phyloP scores from a whole-genome alignment of 2,113 vertebrate species.

The Dicerorhinus sumatrensis region DNA sequence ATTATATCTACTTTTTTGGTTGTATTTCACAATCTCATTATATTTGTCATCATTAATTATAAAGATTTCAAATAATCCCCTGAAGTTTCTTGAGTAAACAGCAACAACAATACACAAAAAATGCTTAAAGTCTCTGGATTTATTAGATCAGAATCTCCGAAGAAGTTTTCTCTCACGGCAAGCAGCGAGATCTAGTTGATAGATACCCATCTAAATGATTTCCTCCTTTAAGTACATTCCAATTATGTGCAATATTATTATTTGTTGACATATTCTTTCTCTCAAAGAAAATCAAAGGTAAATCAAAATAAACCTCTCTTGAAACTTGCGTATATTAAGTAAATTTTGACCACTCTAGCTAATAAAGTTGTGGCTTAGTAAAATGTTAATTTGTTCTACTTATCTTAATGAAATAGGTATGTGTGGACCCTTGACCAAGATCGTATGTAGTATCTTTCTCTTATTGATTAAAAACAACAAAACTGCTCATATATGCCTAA shows the following conservation, averaged over 20 bases:
- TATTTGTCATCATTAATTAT: background rate
- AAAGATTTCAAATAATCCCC: background rate
- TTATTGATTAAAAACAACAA: background rate
- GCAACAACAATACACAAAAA: background rate
- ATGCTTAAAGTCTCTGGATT: background rate
- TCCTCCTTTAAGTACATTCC: background rate
- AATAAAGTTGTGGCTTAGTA: background rate
- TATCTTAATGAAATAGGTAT: background rate
- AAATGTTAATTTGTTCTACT: background rate
- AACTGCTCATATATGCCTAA: background rate
- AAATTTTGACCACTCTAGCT: background rate
- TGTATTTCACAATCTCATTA: background rate
- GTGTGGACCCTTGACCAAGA: background rate
- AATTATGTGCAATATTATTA: background rate
- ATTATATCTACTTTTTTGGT: background rate
- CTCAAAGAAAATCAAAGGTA: background rate
- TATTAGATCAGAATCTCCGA: background rate
- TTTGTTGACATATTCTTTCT: background rate
- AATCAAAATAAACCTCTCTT: background rate
- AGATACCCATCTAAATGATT: background rate
- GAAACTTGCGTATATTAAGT: background rate
- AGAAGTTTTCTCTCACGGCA: background rate
- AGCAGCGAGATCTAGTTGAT: background rate
- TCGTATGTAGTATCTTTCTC: background rate
- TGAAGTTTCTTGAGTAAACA: constrained; percentile 9